These are phyloP conservation scores for Mesoclemmys tuberculata DNA, from an alignment of 2,113 vertebrate genomes.

Conservation along the genomic window DNA sequence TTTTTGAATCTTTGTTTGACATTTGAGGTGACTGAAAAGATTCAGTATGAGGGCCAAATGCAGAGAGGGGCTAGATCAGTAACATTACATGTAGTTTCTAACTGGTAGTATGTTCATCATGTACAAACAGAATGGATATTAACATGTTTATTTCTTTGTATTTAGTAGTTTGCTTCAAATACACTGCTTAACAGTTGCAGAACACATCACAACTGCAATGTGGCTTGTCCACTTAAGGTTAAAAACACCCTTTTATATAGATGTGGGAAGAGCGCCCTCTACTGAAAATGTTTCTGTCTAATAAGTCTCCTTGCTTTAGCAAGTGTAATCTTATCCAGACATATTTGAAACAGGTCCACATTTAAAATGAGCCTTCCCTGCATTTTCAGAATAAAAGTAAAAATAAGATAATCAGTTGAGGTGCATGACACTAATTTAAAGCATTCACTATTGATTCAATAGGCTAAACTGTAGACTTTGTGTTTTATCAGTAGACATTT, in stretches of 20 bases:
- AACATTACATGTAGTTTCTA: background rate
- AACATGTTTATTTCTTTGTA: background rate
- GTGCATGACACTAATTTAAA: background rate
- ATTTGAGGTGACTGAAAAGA: slow-evolving; percentile 56
- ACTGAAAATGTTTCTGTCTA: background rate
- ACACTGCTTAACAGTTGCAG: background rate
- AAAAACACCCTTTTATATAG: background rate
- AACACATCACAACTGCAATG: slow-evolving; percentile 2
- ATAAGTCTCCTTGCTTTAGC: background rate
- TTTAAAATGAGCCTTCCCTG: background rate
- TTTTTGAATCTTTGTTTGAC: slow-evolving; percentile 44
- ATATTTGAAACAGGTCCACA: background rate
- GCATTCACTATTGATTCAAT: background rate
- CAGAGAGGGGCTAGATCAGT: background rate
- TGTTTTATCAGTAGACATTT: background rate
- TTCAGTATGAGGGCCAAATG: background rate
- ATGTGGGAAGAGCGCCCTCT: slow-evolving; percentile 70
- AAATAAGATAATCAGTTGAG: background rate
- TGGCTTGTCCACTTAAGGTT: background rate
- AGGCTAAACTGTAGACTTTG: background rate
- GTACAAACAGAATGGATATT: background rate
- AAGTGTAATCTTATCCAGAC: background rate
- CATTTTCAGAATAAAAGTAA: background rate
- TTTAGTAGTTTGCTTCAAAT: background rate
- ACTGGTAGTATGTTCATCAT: background rate